Evolutionary conservation across 2,113 vertebrate genomes (phyloP), one percentile per base, ranked within the genome.

Genomic region (Pristiophorus japonicus): DNA sequence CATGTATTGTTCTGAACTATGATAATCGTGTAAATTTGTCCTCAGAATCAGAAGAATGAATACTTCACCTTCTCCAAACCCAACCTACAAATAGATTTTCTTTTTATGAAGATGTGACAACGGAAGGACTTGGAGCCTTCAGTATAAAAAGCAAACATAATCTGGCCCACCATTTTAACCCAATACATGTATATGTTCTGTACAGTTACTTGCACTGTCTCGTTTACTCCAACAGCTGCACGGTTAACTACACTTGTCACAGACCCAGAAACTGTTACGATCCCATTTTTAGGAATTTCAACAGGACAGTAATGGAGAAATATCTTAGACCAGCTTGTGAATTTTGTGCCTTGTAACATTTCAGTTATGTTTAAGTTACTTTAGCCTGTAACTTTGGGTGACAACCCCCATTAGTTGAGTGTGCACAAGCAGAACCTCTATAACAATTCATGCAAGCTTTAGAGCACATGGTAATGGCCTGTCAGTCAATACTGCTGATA

Each of bases 11-110:
- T 94, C 66, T 51, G 42, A 45, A 67, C 66, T 73, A 70, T 11
- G 22, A 45, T 42, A 66, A 27, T 24, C 91, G 16, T 93, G 14
- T 67, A 45, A 81, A 91, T 91, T 91, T 94, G 42, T 45, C 24
- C 38, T 94, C 65, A 67, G 24, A 94, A 67, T 94, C 92, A 94
- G 65, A 67, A 92, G 59, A 63, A 92, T 94, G 92, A 94, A 67
- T 66, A 70, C 22, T 67, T 67, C 63, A 47, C 63, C 20, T 22
- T 70, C 62, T 70, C 63, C 65, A 70, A 66, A 65, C n/a, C 34
- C 91, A 93, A 93, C 59, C 55, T 51, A 62, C 18, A 42, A 42
- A 65, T 63, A 65, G n/a, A 10, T 62, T 92, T 62, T 59, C 88
- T 92, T 47, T 67, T 92, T 63, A n/a, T 70, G 42, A 70, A 67